Evolutionary conservation across 2,888 invertebrate species (phyloP).

Genomic region (Nephrotoma guestfalica): DNA sequence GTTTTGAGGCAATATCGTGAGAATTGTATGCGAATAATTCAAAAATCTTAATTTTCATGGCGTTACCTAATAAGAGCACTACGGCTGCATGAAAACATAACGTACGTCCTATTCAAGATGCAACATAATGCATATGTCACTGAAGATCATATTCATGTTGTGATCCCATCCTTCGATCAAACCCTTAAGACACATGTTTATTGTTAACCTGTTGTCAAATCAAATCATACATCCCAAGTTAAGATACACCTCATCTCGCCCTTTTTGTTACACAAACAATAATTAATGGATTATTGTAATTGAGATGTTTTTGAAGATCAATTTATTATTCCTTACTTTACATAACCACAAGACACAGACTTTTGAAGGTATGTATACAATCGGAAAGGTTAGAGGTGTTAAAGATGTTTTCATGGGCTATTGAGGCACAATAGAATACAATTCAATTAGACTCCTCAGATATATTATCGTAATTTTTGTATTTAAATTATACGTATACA

Average conservation of each 20-base stretch:
- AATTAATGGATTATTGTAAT: neutral
- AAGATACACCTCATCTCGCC: neutral
- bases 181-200: neutral
- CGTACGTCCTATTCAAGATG: too few relatives aligned
- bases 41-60: neutral
- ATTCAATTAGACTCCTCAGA: neutral
- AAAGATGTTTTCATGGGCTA: neutral
- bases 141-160: neutral
- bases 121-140: neutral
- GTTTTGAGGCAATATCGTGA: neutral
- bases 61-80: neutral
- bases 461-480: neutral
- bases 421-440: neutral
- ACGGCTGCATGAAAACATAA: neutral
- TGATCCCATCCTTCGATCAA: neutral
- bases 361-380: neutral
- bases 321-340: neutral
- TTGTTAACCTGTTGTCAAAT: neutral
- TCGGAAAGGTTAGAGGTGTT: neutral
- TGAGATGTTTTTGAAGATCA: neutral
- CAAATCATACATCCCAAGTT: neutral
- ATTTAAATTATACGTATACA: neutral
- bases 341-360: neutral
- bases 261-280: neutral
- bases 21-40: neutral